Percentiles rank a stretch among this genome's conserved stretches.
Conservation (phyloP, 2,888 invertebrate species). For the Encarsia formosa region DNA sequence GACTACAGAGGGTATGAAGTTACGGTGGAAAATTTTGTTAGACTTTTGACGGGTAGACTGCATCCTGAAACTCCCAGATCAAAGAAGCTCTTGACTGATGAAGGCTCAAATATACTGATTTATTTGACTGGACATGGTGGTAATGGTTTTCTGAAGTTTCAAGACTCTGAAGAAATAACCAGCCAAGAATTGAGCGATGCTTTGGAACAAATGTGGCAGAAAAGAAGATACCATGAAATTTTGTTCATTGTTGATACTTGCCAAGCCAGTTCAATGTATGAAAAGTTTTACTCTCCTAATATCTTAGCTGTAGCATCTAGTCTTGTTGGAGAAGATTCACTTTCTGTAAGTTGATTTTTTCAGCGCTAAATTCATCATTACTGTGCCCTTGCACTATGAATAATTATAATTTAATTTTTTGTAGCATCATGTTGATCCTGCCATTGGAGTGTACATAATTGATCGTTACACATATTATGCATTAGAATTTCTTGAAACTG, state of each 20-base stretch:
- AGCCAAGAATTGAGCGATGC: slow-evolving; percentile 98
- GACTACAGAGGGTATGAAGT: slow-evolving; percentile 94
- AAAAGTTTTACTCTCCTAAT: slow-evolving; percentile 96
- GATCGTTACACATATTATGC: slow-evolving; percentile 98
- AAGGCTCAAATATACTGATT: slow-evolving; percentile 93
- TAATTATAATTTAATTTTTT: slow-evolving; percentile 33
- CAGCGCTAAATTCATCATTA: no score
- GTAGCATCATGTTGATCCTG: slow-evolving; percentile 96
- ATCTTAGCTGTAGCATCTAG: slow-evolving; percentile 96
- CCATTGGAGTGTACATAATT: slow-evolving; percentile 98
- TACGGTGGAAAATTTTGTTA: slow-evolving; percentile 97
- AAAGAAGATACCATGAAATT: slow-evolving; percentile 95
- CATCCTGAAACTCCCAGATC: slow-evolving; percentile 91
- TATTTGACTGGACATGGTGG: slow-evolving; percentile 97
- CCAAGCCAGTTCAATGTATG: slow-evolving; percentile 98
- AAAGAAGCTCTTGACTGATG: slow-evolving; percentile 91
- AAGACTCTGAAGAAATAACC: slow-evolving; percentile 98
- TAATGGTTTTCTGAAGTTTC: slow-evolving; percentile 98
- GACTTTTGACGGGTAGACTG: slow-evolving; percentile 88
- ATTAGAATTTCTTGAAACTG: slow-evolving; percentile 90
- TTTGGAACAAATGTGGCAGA: slow-evolving; percentile 99
- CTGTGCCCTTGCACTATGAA: background rate
- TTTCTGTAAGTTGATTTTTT: slow-evolving; percentile 82
- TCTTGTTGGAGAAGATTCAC: slow-evolving; percentile 95
- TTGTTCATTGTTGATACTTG: slow-evolving; percentile 99